A percentile compares a stretch with the other conserved stretches of the same genome.
phyloP scores from a whole-genome alignment of 2,797 vertebrate genomes.

The Tadarida brasiliensis region DNA sequence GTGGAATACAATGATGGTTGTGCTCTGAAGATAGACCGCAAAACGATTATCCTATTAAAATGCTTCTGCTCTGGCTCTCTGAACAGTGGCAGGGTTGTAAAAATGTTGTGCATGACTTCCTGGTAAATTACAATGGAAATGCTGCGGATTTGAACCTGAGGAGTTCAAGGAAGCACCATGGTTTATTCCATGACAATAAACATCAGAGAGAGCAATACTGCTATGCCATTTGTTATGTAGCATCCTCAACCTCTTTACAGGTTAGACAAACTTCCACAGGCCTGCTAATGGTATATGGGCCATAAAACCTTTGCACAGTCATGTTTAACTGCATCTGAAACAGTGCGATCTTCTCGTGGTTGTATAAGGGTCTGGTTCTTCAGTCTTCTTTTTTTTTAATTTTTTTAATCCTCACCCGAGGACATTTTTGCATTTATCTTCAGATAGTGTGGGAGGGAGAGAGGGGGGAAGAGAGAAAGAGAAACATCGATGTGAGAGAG shows the following conservation, averaged over 20 bases:
- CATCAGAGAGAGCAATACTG: conserved; percentile 51
- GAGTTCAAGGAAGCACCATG: conserved; percentile 41
- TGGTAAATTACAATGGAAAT: conserved; percentile 39
- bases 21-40: background rate
- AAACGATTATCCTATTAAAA: conserved; percentile 60
- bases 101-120: conserved; percentile 51
- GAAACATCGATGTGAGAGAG: too few relatives aligned
- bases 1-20: background rate
- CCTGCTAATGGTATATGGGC: background rate
- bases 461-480: too few relatives aligned
- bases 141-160: background rate
- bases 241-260: conserved; percentile 52
- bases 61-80: background rate
- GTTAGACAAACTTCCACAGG: conserved; percentile 46
- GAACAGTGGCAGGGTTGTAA: conserved; percentile 51
- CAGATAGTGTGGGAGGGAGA: too few relatives aligned
- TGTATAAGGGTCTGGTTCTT: conserved; percentile 59
- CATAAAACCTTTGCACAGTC: conserved; percentile 63
- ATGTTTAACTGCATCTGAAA: conserved; percentile 56
- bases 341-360: conserved; percentile 36
- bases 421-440: too few relatives aligned
- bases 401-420: too few relatives aligned
- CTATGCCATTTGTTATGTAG: conserved; percentile 59
- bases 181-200: conserved; percentile 72
- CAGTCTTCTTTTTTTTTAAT: conserved; percentile 72